A percentile compares a stretch with the other conserved stretches of the same genome.
Evolutionary conservation across 92 coral and sea anemone genomes (phyloP).

Genomic region (Actinostola sp.): DNA sequence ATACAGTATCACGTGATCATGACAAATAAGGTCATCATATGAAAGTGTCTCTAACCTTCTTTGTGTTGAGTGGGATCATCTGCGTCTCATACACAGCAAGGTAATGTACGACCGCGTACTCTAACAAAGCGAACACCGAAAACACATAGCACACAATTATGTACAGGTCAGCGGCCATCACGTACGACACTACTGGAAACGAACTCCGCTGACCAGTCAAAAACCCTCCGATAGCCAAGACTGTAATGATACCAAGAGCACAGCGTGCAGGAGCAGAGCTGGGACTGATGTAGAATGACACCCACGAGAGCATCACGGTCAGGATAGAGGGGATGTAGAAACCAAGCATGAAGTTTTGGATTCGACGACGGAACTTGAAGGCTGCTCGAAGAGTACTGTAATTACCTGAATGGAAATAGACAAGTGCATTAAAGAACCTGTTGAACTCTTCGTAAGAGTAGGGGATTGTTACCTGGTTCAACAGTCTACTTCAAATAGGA

Average conservation of each 20-base stretch:
- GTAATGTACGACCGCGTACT: conserved; percentile 77
- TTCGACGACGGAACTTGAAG: conserved; percentile 64
- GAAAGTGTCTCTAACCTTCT: conserved; percentile 10
- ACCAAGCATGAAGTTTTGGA: conserved; percentile 67
- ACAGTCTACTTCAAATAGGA: too few relatives aligned
- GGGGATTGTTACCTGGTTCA: neutral
- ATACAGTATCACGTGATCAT: neutral
- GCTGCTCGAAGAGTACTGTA: conserved; percentile 58
- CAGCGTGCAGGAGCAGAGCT: conserved; percentile 82
- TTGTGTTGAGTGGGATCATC: neutral
- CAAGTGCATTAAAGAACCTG: neutral
- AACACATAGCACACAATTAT: conserved; percentile 77
- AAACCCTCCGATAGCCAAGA: conserved; percentile 77
- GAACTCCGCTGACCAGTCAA: conserved; percentile 71
- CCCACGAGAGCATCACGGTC: conserved; percentile 81
- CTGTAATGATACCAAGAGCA: conserved; percentile 79
- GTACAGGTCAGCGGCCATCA: conserved; percentile 74
- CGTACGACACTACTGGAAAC: conserved; percentile 77
- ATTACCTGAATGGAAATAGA: conserved; percentile 27
- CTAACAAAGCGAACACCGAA: conserved; percentile 69
- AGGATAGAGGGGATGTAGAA: conserved; percentile 77
- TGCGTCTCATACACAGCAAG: conserved; percentile 44
- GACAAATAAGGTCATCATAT: neutral
- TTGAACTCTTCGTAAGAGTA: neutral
- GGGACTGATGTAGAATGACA: conserved; percentile 78